Base-by-base conservation (phyloP, 2,113 vertebrate genomes). In the Stigmatopora argus region DNA sequence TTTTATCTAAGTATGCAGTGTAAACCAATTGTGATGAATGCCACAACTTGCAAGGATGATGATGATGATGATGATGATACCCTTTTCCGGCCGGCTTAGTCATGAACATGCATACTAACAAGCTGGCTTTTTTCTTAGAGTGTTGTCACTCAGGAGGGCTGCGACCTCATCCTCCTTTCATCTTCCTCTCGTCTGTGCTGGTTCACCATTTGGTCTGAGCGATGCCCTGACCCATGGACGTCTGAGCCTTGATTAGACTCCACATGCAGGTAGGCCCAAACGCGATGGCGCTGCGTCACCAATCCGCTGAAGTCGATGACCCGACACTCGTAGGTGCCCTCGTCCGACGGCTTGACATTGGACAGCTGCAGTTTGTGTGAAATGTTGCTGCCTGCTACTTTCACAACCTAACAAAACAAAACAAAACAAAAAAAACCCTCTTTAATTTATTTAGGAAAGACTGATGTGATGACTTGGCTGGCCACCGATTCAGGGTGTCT, bases 371-470 rank as follows among this genome's bases (percentile, higher is more conserved):
- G 93, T 86, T 95, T 96, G 90, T 98, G 96, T 44, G 96, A 98
- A 87, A 98, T 97, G 92, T 98, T 96, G 90, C 94, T 96, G 78
- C 96, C 95, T 4, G 93, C 94, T 69, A 98, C 96, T 84, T 98
- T 97, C 70, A 98, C 96, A 84, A 97, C 95, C 96, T 98, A 79
- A 38, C 13, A 7, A 19, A n/a, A 44, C 14, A 11, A 31, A 31
- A 31, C 26, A 31, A 31, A 31, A 31, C 1, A 31, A 31, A 31
- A 1, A 31, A 31, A 31, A 31, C 1, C 1, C 26, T 1, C 26
- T 31, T 31, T 31, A 31, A 31, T 31, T 31, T 31, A 31, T 31
- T 3, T 31, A 31, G 1, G 26, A 31, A 31, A 31, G 26, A 31
- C 26, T 31, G 26, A 31, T 31, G 26, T 31, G 26, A 31, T 31